Conservation (phyloP, 1,140 invertebrate genomes). For the Trichomalopsis sarcophagae region DNA sequence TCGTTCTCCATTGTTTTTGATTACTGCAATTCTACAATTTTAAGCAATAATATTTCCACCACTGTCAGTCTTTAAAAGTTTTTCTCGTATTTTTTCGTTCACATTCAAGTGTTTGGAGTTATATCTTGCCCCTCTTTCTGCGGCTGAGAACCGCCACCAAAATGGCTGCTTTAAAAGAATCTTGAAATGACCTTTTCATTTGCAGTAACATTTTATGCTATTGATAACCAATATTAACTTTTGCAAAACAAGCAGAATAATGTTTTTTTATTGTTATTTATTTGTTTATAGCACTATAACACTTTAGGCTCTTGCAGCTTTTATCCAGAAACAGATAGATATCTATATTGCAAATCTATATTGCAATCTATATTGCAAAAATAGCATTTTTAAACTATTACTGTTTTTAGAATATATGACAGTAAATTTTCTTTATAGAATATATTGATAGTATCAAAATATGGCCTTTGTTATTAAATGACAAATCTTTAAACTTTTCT, state of each 20-base stretch:
- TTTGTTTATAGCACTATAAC: background rate
- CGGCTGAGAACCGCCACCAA: constrained; percentile 60
- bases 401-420: no score
- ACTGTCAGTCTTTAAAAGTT: constrained; percentile 49
- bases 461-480: background rate
- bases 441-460: background rate
- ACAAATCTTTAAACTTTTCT: background rate
- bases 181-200: background rate
- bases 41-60: constrained; percentile 54
- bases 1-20: constrained; percentile 72
- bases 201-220: background rate
- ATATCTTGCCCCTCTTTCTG: constrained; percentile 44
- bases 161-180: constrained; percentile 56
- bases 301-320: background rate
- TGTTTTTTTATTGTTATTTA: background rate
- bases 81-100: constrained; percentile 44
- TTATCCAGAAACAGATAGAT: no score
- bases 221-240: background rate
- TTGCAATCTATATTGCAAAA: background rate
- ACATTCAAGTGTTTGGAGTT: constrained; percentile 47
- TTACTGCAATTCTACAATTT: constrained; percentile 67
- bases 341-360: background rate
- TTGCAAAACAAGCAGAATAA: background rate
- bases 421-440: no score
- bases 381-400: background rate